Percentiles rank a stretch among this genome's conserved stretches.
phyloP scores from a whole-genome alignment of 2,797 vertebrate species.

The Hyperoplus immaculatus region DNA sequence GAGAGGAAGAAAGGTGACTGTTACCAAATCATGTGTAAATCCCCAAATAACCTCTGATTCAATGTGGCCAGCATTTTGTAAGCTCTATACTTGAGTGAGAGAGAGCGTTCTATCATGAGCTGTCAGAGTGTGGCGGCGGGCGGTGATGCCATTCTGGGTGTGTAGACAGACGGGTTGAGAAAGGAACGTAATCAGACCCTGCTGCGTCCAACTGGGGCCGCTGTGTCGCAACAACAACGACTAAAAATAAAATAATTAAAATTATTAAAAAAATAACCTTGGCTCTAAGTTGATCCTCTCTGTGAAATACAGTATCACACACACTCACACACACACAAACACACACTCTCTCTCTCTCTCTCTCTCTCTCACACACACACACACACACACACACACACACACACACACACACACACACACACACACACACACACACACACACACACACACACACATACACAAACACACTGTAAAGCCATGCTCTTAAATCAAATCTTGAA shows the following conservation, averaged over 20 bases:
- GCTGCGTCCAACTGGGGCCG: conserved; percentile 51
- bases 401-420: not conserved
- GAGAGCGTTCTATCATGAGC: conserved; percentile 23
- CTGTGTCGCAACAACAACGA: conserved; percentile 57
- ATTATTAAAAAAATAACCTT: conserved; percentile 1
- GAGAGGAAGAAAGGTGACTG: conserved; percentile 27
- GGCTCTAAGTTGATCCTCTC: conserved; percentile 47
- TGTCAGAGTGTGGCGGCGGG: conserved; percentile 32
- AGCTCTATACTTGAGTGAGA: conserved; percentile 23
- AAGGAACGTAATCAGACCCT: conserved; percentile 55
- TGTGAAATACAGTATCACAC: conserved; percentile 19
- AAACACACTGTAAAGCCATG: not conserved
- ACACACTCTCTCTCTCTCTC: not conserved
- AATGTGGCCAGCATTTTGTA: conserved; percentile 44
- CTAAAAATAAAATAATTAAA: conserved; percentile 40
- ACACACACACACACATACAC: conserved; percentile 8
- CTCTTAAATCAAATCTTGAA: conserved; percentile 14
- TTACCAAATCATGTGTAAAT: conserved; percentile 60
- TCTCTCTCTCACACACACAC: conserved; percentile 17
- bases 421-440: conserved; percentile 11
- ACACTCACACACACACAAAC: conserved; percentile 13
- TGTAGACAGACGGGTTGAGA: conserved; percentile 56
- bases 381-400: conserved; percentile 10
- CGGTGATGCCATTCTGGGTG: conserved; percentile 44
- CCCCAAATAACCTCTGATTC: conserved; percentile 21